A percentile compares a stretch with the other conserved stretches of the same genome.
Evolutionary conservation across 2,113 vertebrate genomes (phyloP).

Genomic region (Sylvilagus bachmani): DNA sequence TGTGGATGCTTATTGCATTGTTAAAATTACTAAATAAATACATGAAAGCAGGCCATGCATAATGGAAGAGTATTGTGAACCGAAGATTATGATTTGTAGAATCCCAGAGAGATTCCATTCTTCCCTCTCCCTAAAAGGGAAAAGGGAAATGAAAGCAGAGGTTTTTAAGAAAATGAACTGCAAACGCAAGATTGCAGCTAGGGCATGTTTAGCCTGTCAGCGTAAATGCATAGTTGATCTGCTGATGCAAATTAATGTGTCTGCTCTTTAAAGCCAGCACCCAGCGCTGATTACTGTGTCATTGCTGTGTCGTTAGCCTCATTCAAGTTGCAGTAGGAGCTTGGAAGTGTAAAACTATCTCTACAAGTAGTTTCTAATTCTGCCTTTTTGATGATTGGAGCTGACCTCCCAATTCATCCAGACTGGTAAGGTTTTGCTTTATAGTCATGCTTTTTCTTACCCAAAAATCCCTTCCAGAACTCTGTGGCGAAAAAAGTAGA

Average conservation of each 20-base stretch:
- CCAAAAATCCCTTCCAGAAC: conserved; percentile 2
- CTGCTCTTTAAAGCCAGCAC: not conserved
- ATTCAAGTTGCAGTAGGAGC: not conserved
- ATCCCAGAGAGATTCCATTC: not conserved
- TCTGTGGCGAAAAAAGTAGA: not conserved
- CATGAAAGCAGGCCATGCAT: not conserved
- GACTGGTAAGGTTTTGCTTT: conserved; percentile 35
- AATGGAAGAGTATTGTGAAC: not conserved
- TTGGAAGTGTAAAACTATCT: conserved; percentile 38
- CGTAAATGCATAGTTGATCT: not conserved
- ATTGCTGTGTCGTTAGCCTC: not conserved
- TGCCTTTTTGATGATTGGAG: not conserved
- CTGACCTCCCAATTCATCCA: not conserved
- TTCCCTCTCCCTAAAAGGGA: not conserved
- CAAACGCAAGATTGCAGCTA: not conserved
- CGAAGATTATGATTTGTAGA: conserved; percentile 9
- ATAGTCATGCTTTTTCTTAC: conserved; percentile 9
- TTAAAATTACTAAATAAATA: conserved; percentile 17
- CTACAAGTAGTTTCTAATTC: conserved; percentile 23
- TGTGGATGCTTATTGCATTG: not conserved
- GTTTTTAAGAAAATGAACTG: not conserved
- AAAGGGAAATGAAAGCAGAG: not conserved
- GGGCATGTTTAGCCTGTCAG: not conserved
- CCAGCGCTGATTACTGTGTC: not conserved
- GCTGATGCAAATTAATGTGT: not conserved